Evolutionary conservation across 1,140 invertebrate genomes (phyloP).

Genomic region (Andrena cerasifolii): DNA sequence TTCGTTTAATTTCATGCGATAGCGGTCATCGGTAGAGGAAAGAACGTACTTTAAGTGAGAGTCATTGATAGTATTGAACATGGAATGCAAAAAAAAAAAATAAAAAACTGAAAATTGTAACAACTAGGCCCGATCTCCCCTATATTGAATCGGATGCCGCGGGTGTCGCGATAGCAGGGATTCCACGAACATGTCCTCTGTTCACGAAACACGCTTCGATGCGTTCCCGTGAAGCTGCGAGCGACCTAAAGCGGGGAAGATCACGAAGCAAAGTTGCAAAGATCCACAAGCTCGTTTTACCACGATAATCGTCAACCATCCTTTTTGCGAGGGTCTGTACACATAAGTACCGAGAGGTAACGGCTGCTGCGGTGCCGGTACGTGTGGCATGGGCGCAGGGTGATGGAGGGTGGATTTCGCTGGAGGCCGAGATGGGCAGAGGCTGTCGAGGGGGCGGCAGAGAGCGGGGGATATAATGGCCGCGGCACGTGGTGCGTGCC

Average conservation of each 20-base stretch:
- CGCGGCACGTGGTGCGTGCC: constrained; percentile 69
- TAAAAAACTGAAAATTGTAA: too few species aligned
- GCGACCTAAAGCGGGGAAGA: not conserved
- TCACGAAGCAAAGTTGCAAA: not conserved
- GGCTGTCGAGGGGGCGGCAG: not conserved
- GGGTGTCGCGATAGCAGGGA: too few species aligned
- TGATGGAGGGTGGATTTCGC: constrained; percentile 10
- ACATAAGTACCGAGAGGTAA: constrained; percentile 43
- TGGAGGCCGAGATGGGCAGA: constrained; percentile 27
- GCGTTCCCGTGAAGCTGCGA: not conserved
- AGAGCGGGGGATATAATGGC: constrained; percentile 62
- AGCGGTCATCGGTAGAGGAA: too few species aligned
- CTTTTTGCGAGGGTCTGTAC: constrained; percentile 36
- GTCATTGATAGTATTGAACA: too few species aligned
- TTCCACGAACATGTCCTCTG: too few species aligned
- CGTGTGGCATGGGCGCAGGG: constrained; percentile 66
- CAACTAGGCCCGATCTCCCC: too few species aligned
- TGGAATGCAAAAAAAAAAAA: too few species aligned
- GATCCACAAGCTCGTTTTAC: not conserved
- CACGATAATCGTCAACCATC: not conserved
- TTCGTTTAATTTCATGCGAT: too few species aligned
- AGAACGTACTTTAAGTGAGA: too few species aligned
- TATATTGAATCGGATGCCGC: too few species aligned
- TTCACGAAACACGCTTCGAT: too few species aligned
- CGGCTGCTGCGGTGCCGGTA: constrained; percentile 51